Conservation (phyloP, 2,113 vertebrate species). For the Caranx melampygus region DNA sequence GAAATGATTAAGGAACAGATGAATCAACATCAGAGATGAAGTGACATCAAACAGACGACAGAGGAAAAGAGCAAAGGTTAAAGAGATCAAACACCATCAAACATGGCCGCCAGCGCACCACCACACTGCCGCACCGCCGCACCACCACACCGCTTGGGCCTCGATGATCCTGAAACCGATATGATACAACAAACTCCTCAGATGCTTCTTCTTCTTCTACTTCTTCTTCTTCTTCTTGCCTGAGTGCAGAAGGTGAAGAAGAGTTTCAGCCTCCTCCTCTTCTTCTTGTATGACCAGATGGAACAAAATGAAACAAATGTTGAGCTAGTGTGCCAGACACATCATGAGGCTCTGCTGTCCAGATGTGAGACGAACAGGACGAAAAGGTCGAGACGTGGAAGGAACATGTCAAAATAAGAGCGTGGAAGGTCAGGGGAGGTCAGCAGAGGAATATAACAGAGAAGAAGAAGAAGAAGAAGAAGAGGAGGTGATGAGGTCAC, state of each 20-base stretch:
- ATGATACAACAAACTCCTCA: slow-evolving; percentile 36
- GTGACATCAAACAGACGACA: not conserved
- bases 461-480: no score
- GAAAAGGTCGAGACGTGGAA: slow-evolving; percentile 8
- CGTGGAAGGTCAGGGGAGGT: not conserved
- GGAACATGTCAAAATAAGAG: not conserved
- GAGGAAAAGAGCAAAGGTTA: not conserved
- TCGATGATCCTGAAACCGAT: slow-evolving; percentile 37
- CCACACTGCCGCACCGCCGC: not conserved
- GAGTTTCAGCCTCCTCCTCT: not conserved
- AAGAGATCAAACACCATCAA: slow-evolving; percentile 12
- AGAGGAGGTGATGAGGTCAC: no score
- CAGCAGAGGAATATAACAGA: not conserved
- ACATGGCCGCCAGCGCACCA: no score
- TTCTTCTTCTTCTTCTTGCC: no score
- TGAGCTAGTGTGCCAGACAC: slow-evolving; percentile 42
- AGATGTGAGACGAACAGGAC: slow-evolving; percentile 40
- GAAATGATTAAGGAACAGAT: not conserved
- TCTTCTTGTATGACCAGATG: not conserved
- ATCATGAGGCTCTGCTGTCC: slow-evolving; percentile 38
- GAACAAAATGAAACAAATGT: slow-evolving; percentile 36
- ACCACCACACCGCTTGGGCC: not conserved
- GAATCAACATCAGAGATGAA: not conserved
- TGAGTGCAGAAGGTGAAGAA: slow-evolving; percentile 16
- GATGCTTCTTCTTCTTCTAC: not conserved